Conservation (phyloP, 2,888 invertebrate genomes). For the Stenurella melanura region DNA sequence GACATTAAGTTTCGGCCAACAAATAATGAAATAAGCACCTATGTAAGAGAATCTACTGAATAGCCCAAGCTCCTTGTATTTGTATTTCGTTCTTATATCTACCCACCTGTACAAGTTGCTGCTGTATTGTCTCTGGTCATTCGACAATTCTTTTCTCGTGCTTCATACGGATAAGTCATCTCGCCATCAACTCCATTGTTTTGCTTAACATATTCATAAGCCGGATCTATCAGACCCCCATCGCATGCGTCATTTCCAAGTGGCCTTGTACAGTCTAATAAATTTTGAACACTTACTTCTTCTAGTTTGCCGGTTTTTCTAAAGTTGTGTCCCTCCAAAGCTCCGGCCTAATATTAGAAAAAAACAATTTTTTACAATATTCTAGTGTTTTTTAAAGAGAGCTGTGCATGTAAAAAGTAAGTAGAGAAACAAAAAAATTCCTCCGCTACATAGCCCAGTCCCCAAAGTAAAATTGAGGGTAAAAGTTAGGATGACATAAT, state of each 20-base stretch:
- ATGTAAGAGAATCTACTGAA: too few relatives aligned
- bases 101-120: conserved; percentile 62
- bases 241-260: conserved; percentile 76
- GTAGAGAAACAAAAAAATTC: too few relatives aligned
- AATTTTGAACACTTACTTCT: conserved; percentile 76
- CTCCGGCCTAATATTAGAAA: conserved; percentile 74
- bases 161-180: conserved; percentile 75
- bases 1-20: too few relatives aligned
- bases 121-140: conserved; percentile 60
- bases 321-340: conserved; percentile 76
- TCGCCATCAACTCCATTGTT: conserved; percentile 77
- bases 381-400: not conserved
- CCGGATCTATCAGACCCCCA: conserved; percentile 75
- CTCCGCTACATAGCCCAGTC: too few relatives aligned
- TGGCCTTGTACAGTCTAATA: conserved; percentile 75
- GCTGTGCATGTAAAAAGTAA: too few relatives aligned
- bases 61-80: too few relatives aligned
- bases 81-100: too few relatives aligned
- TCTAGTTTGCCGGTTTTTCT: conserved; percentile 74
- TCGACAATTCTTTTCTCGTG: conserved; percentile 59
- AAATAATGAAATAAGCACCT: too few relatives aligned
- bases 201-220: conserved; percentile 74
- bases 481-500: too few relatives aligned
- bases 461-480: too few relatives aligned
- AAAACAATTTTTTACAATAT: not conserved